Evolutionary conservation across 35 echinoderm and acorn worm genomes (phyloP), one percentile per base, ranked within the genome.

Genomic region (Apostichopus californicus): DNA sequence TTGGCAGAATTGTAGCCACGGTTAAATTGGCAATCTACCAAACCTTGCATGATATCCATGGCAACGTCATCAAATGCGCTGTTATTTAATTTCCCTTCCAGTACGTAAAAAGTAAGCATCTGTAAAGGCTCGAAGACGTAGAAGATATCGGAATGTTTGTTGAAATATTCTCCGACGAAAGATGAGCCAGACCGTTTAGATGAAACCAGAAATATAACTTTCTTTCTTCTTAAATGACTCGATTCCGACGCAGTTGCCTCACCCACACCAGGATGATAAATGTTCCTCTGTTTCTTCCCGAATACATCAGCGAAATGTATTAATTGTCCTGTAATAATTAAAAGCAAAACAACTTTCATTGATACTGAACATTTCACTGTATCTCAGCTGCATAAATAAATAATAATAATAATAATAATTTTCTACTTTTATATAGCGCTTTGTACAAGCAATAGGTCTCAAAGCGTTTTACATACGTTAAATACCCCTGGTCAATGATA

Each of bases 121-220:
- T 72, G 70, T 1, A 98, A 78, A 9, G 96, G 96, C 77, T 98
- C 96, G 25, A 92, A 98, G 54, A 95, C 64, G 66, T 95, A 98
- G 79, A 98, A 98, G 8, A 98, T 92, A 13, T 94, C 59, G 59
- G 89, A 89, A 66, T 98, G 90, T 78, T 95, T 92, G 82, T 95
- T 98, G 25, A 98, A 95, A 54, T 95, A 73, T 89, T 98, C 96
- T 83, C 96, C 96, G 9, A 98, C 81, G 28, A 98, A 98, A 64
- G 96, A 98, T 21, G 96, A 98, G 21, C 96, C 96, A 56, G 96
- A 98, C 63, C 96, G 66, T 65, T 98, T 95, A 46, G 87, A 85
- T 18, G 96, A 91, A 5, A 98, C 55, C 13, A 98, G 83, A 10
- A 98, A 92, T 80, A 92, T 86, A 56, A 90, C 83, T 28, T 54